Evolutionary conservation across 2,797 vertebrate species (phyloP), one percentile per base, ranked within the genome.

Genomic region (Melanotaenia maccullochi): DNA sequence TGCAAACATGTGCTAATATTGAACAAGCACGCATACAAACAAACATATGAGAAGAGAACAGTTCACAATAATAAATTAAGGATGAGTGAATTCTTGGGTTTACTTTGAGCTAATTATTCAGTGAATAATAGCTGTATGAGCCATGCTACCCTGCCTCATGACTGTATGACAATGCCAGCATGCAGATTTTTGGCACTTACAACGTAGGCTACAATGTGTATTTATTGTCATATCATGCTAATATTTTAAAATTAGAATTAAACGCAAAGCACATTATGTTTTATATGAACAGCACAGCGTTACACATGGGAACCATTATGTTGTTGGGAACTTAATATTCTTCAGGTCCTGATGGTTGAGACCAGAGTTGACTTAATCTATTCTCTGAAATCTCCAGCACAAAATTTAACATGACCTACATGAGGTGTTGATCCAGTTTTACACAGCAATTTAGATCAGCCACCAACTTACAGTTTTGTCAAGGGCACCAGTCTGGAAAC

Each of bases 1-100:
- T 44, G 60, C 16, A 65, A 44, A 70, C 36, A 33, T 32, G 55
- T 38, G 42, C 25, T 74, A 65, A 59, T 78, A 55, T 38, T 59
- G 5, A 38, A 59, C 54, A 73, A 42, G 58, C 63, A 71, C 65
- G 44, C 40, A 22, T 22, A 14, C 52, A 58, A 52, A 51, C 44
- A 58, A 67, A 58, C 54, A 61, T 40, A 38, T 65, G 47, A 44
- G 18, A 49, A 61, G 57, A 57, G 30, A 54, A 54, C 0, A 24
- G 12, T 60, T 73, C 67, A 36, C 22, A 38, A 56, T 47, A 60
- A 44, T 62, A 61, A 69, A 59, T 59, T 20, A 49, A 66, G 32
- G 51, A 24, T 36, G 24, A 18, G 73, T 68, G 49, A 40, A 47
- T 52, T 44, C 2, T 22, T 11, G 4, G 3, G 12, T 57, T 44